Base-by-base conservation (phyloP, 2,797 vertebrate species). In the Lateolabrax maculatus region DNA sequence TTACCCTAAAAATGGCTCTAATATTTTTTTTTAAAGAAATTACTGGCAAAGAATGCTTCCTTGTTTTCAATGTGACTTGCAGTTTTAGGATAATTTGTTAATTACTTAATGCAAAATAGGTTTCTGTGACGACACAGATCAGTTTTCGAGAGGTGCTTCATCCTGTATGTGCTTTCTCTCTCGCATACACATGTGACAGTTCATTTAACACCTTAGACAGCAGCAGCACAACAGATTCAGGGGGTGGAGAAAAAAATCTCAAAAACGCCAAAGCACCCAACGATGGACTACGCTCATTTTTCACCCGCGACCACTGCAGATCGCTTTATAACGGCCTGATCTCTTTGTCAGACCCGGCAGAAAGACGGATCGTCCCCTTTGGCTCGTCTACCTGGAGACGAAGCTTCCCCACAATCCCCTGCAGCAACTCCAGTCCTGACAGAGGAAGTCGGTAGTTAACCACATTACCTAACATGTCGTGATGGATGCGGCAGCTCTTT, bases 401-500 rank as follows among this genome's bases (percentile, higher is more conserved):
- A 89, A 76, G 58, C 25, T 23, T n/a, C 21, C 84, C 67, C 36
- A 63, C 80, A 53, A 69, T 66, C 52, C 75, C 81, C 76, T 15
- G 64, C 73, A 52, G 84, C 81, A 1, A 43, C 49, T 84, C 36
- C 6, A 15, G 57, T 25, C 86, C 83, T 91, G 85, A 91, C 61
- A 84, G 89, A 87, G 92, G 85, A 93, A 94, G 91, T 85, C 77
- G 85, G 85, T 60, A 84, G 93, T 95, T 93, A 95, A 95, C 91
- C 81, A 87, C 79, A 94, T 94, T 93, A 95, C 90, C 94, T 77
- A 94, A 94, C 89, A 75, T 56, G 89, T 83, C 37, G 83, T 96
- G 95, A 96, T 96, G 94, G 95, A 97, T 96, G 94, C 93, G 88
- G 85, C 76, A 80, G 92, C 92, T 89, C 93, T 84, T 87, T 80